A percentile compares a stretch with the other conserved stretches of the same genome.
phyloP scores from a whole-genome alignment of 2,888 invertebrate genomes.

The Pelosia muscerda region DNA sequence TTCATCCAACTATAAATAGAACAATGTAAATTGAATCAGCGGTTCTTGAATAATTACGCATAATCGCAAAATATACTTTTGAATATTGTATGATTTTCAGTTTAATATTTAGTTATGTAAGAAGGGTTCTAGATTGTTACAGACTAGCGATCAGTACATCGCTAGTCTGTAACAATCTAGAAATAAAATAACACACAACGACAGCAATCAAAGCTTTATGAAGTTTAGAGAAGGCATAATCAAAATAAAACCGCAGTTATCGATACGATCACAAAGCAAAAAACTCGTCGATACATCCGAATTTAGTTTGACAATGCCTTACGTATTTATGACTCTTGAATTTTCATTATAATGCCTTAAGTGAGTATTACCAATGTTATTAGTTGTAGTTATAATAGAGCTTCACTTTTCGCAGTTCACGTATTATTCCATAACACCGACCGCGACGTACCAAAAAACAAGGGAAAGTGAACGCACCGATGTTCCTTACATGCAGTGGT shows the following conservation, averaged over 20 bases:
- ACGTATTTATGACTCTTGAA: no score
- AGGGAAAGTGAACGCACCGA: slow-evolving; percentile 42
- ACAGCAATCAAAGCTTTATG: background rate
- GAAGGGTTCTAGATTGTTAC: background rate
- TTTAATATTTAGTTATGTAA: background rate
- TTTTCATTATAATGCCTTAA: no score
- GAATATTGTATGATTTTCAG: background rate
- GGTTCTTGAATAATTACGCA: slow-evolving; percentile 1
- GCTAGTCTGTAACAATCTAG: background rate
- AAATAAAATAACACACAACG: background rate
- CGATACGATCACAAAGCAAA: no score
- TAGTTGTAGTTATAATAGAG: background rate
- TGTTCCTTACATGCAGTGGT: slow-evolving; percentile 18
- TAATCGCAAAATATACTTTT: background rate
- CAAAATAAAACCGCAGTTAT: no score
- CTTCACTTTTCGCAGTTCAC: background rate
- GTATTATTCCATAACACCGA: slow-evolving; percentile 10
- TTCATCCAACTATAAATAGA: background rate
- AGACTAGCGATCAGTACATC: no score
- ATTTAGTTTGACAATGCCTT: no score
- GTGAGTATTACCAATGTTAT: no score
- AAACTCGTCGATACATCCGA: no score
- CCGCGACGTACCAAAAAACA: slow-evolving; percentile 7
- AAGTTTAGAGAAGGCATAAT: background rate
- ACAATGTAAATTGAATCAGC: slow-evolving; percentile 1